Evolutionary conservation across 2,797 vertebrate species (phyloP).

Genomic region (Microctenopoma stevenorrisi): DNA sequence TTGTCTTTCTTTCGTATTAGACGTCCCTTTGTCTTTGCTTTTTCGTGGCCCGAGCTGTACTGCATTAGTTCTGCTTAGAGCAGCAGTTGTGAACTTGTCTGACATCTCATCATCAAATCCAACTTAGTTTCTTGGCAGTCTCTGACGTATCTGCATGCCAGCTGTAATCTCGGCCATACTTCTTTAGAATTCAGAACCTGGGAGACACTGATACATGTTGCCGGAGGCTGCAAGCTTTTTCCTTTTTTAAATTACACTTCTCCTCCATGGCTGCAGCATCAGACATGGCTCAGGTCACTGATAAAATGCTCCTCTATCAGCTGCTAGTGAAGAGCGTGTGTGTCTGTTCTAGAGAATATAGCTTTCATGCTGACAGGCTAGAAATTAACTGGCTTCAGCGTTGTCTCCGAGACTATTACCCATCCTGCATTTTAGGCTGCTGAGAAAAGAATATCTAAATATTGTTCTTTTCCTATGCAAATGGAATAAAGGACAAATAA

Average conservation of each 20-base stretch:
- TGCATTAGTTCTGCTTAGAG: conserved; percentile 17
- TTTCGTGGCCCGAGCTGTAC: conserved; percentile 4
- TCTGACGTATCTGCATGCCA: conserved; percentile 35
- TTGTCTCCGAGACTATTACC: conserved; percentile 29
- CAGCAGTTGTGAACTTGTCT: conserved; percentile 36
- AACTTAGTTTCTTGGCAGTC: conserved; percentile 47
- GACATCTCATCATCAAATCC: conserved; percentile 49
- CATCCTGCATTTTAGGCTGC: conserved; percentile 28
- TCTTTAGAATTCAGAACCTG: conserved; percentile 26
- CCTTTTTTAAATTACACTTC: not conserved
- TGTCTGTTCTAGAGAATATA: conserved; percentile 28
- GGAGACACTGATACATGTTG: conserved; percentile 39
- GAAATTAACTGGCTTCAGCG: conserved; percentile 32
- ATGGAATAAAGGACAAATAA: conserved; percentile 31
- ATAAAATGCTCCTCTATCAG: conserved; percentile 45
- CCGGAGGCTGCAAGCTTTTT: conserved; percentile 21
- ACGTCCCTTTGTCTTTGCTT: conserved; percentile 21
- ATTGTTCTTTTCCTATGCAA: conserved; percentile 54
- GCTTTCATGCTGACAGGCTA: conserved; percentile 53
- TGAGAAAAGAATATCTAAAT: conserved; percentile 5
- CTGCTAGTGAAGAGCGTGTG: conserved; percentile 11
- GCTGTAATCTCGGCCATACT: conserved; percentile 51
- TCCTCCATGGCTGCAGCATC: conserved; percentile 16
- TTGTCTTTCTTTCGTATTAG: conserved; percentile 12
- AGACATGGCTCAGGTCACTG: conserved; percentile 50